phyloP scores from a whole-genome alignment of 2,888 invertebrate species.

The Pyrrhia umbra region DNA sequence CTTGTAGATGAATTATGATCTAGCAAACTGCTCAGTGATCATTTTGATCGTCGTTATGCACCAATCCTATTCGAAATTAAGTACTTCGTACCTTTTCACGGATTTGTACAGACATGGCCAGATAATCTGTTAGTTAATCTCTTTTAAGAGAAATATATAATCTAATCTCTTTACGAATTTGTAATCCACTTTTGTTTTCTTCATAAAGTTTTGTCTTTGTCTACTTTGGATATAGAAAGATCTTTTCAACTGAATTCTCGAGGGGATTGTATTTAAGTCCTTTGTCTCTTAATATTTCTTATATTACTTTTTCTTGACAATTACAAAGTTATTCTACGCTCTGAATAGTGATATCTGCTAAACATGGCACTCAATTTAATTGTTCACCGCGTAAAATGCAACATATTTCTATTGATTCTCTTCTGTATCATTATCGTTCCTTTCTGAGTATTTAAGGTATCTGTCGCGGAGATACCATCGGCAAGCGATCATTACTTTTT shows the following conservation, averaged over 20 bases:
- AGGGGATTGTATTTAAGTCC: not conserved
- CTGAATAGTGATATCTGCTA: not conserved
- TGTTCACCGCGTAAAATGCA: conserved; percentile 4
- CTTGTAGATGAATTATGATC: conserved; percentile 4
- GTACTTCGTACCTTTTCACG: not conserved
- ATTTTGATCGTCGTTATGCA: too few relatives aligned
- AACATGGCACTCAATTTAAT: conserved; percentile 11
- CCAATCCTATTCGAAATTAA: not conserved
- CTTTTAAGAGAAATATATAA: not conserved
- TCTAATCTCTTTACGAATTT: conserved; percentile 4
- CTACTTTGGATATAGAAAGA: not conserved
- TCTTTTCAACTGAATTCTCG: not conserved
- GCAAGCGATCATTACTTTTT: conserved; percentile 59
- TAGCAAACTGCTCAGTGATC: too few relatives aligned
- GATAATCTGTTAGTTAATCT: conserved; percentile 8
- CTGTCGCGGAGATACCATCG: conserved; percentile 48
- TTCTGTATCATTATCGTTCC: conserved; percentile 39
- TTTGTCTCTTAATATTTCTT: not conserved
- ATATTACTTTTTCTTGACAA: not conserved
- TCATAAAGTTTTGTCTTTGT: not conserved
- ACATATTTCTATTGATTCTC: conserved; percentile 10
- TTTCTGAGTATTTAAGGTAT: conserved; percentile 47
- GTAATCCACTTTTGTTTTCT: not conserved
- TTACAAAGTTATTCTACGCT: not conserved
- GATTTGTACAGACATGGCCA: not conserved